Evolutionary conservation across 1,140 invertebrate genomes (phyloP).

Genomic region (Caenorhabditis elegans): DNA sequence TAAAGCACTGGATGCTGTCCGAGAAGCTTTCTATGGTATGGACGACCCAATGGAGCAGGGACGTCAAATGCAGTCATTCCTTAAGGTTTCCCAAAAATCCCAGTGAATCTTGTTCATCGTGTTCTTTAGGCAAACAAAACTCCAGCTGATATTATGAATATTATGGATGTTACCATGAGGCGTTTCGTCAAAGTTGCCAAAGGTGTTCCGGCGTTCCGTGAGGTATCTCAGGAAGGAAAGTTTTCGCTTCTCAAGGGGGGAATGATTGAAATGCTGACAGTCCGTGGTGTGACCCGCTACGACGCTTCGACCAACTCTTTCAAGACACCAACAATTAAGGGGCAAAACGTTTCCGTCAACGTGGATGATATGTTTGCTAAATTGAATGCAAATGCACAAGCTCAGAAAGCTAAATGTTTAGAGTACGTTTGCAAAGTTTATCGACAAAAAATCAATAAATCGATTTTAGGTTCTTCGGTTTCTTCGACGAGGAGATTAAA

Average conservation of each 20-base stretch:
- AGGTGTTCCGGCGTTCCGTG: constrained; percentile 56
- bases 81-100: neutral
- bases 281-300: constrained; percentile 55
- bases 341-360: constrained; percentile 44
- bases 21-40: constrained; percentile 53
- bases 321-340: constrained; percentile 46
- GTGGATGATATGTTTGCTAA: constrained; percentile 57
- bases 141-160: constrained; percentile 60
- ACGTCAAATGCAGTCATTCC: constrained; percentile 36
- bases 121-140: constrained; percentile 46
- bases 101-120: neutral
- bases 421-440: constrained; percentile 34
- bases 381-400: constrained; percentile 50
- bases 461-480: constrained; percentile 52
- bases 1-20: constrained; percentile 48
- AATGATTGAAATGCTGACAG: constrained; percentile 60
- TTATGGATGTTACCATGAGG: constrained; percentile 64
- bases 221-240: constrained; percentile 58
- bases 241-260: constrained; percentile 71
- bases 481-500: constrained; percentile 47
- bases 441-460: neutral
- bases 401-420: constrained; percentile 51
- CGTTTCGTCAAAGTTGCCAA: constrained; percentile 63
- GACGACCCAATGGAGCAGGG: constrained; percentile 49
- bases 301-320: constrained; percentile 50